Evolutionary conservation across 2,888 invertebrate genomes (phyloP).

Genomic region (Pristionchus maxplancki): DNA sequence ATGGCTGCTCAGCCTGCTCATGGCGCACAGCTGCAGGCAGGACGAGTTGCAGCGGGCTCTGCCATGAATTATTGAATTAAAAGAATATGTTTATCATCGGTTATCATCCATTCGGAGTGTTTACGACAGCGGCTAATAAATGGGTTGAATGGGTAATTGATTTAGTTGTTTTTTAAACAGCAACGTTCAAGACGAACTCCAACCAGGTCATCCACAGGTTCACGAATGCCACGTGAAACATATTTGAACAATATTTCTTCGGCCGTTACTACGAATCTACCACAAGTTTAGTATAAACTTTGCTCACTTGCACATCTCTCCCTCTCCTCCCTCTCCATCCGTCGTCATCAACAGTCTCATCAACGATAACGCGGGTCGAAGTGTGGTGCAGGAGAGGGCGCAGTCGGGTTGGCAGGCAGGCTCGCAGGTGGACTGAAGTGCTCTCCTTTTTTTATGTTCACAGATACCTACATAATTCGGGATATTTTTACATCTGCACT

Average conservation of each 20-base stretch:
- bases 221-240: too few relatives aligned
- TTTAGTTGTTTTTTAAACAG: too few relatives aligned
- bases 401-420: constrained; percentile 39
- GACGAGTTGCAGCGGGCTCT: constrained; percentile 3
- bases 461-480: too few relatives aligned
- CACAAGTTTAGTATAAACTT: neutral
- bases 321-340: neutral
- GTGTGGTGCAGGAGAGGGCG: constrained; percentile 26
- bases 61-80: neutral
- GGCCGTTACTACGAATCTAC: too few relatives aligned
- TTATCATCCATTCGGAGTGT: too few relatives aligned
- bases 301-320: constrained; percentile 10
- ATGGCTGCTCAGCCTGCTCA: neutral
- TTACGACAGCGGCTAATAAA: too few relatives aligned
- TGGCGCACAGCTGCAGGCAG: constrained; percentile 14
- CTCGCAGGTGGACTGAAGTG: neutral
- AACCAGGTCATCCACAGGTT: too few relatives aligned
- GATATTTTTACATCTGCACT: too few relatives aligned
- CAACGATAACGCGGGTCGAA: constrained; percentile 28
- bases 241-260: neutral
- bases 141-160: too few relatives aligned
- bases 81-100: neutral
- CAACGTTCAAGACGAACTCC: too few relatives aligned
- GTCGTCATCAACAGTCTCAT: constrained; percentile 31
- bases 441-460: too few relatives aligned